Evolutionary conservation across 2,113 vertebrate species (phyloP).

Genomic region (Channa argus): DNA sequence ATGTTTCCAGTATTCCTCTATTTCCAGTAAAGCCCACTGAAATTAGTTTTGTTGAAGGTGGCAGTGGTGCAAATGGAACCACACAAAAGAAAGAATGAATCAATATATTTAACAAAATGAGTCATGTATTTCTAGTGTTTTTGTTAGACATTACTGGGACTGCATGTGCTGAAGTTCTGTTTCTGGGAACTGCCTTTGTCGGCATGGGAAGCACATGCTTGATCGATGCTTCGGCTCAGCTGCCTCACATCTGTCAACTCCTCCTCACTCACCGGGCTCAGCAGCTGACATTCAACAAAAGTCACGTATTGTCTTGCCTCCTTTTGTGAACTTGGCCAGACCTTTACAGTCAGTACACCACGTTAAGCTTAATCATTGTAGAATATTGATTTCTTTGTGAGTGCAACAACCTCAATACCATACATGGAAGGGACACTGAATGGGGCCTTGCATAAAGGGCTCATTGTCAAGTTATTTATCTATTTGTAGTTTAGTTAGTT

Average conservation of each 20-base stretch:
- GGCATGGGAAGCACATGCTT: slow-evolving; percentile 43
- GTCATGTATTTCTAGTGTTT: background rate
- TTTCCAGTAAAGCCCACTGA: background rate
- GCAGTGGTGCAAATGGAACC: slow-evolving; percentile 3
- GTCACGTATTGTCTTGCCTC: slow-evolving; percentile 45
- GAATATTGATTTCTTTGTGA: slow-evolving; percentile 69
- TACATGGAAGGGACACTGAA: slow-evolving; percentile 5
- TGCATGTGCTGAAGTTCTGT: slow-evolving; percentile 49
- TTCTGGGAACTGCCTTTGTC: slow-evolving; percentile 44
- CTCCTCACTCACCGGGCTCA: slow-evolving; percentile 39
- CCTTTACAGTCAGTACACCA: slow-evolving; percentile 44
- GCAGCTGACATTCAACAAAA: slow-evolving; percentile 59
- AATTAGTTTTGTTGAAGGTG: slow-evolving; percentile 25
- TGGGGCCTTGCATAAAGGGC: slow-evolving; percentile 6
- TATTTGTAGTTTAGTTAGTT: background rate
- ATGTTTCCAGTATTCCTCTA: no score
- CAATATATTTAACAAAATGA: background rate
- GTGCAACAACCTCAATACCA: slow-evolving; percentile 52
- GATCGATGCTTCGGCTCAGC: slow-evolving; percentile 48
- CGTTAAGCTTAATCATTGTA: slow-evolving; percentile 71
- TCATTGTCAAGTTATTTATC: slow-evolving; percentile 45
- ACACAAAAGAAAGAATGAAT: slow-evolving; percentile 1
- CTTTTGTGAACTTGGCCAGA: slow-evolving; percentile 57
- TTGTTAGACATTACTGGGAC: slow-evolving; percentile 1
- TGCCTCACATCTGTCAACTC: slow-evolving; percentile 54